phyloP scores from a whole-genome alignment of 2,888 invertebrate species.

The Caenorhabditis japonica region DNA sequence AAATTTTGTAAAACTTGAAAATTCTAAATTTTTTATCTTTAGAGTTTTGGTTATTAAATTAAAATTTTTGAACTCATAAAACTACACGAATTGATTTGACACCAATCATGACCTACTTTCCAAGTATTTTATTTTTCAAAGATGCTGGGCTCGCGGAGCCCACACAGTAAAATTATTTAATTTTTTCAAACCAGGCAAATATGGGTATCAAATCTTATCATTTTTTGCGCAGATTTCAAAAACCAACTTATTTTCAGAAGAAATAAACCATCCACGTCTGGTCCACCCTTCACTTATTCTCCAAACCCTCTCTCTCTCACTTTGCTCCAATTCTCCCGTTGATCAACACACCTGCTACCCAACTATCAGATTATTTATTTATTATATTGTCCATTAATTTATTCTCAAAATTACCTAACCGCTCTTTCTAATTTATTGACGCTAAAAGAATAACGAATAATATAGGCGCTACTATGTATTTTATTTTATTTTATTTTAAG shows the following conservation, averaged over 20 bases:
- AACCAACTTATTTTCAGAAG: neutral
- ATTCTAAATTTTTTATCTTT: no score
- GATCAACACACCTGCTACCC: no score
- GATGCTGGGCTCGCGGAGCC: neutral
- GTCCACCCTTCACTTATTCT: neutral
- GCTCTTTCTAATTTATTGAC: no score
- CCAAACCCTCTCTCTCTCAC: neutral
- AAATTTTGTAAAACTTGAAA: no score
- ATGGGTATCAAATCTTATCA: no score
- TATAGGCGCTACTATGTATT: no score
- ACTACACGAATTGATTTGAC: neutral
- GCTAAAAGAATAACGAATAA: no score
- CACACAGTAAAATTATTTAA: neutral
- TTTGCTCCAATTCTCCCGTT: conserved; percentile 3
- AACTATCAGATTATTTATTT: neutral
- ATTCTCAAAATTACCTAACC: no score
- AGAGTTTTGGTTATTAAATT: no score
- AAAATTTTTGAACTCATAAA: neutral
- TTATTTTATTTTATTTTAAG: no score
- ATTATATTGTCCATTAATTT: neutral
- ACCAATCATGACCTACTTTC: neutral
- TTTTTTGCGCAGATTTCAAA: no score
- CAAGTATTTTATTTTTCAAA: neutral
- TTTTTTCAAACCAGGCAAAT: conserved; percentile 1
- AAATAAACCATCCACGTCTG: neutral